A percentile compares a stretch with the other conserved stretches of the same genome.
Evolutionary conservation across 2,888 invertebrate genomes (phyloP).

Genomic region (Acronicta psi): DNA sequence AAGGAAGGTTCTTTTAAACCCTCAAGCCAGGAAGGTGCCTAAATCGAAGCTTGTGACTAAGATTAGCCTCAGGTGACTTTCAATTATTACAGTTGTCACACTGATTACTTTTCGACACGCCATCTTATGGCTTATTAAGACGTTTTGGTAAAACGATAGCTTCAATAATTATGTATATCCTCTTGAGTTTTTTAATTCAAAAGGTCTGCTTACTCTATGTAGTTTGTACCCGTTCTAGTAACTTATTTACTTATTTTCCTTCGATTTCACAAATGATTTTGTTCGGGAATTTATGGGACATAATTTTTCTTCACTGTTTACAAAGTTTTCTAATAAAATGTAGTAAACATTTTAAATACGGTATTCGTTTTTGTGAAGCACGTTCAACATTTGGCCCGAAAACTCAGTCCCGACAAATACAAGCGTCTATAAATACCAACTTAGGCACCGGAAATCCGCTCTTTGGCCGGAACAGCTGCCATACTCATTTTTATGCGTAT

Average conservation of each 20-base stretch:
- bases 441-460: slow-evolving; percentile 54
- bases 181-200: slow-evolving; percentile 10
- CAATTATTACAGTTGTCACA: slow-evolving; percentile 43
- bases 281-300: slow-evolving; percentile 31
- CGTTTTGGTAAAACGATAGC: slow-evolving; percentile 15
- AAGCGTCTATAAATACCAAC: slow-evolving; percentile 47
- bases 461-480: slow-evolving; percentile 39
- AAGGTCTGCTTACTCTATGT: background rate
- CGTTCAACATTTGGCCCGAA: slow-evolving; percentile 29
- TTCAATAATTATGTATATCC: too few relatives aligned
- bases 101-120: slow-evolving; percentile 43
- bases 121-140: slow-evolving; percentile 12
- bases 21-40: slow-evolving; percentile 8
- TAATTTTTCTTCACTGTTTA: slow-evolving; percentile 22
- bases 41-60: slow-evolving; percentile 20
- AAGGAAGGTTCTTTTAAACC: background rate
- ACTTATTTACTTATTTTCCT: too few relatives aligned
- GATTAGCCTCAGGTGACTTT: slow-evolving; percentile 30
- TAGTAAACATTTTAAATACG: slow-evolving; percentile 8
- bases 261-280: slow-evolving; percentile 40
- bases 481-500: slow-evolving; percentile 43
- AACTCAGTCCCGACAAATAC: slow-evolving; percentile 34
- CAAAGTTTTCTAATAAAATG: slow-evolving; percentile 14
- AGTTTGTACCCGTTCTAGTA: background rate
- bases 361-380: slow-evolving; percentile 30